phyloP scores from a whole-genome alignment of 2,113 vertebrate genomes.

The Cynoglossus semilaevis region DNA sequence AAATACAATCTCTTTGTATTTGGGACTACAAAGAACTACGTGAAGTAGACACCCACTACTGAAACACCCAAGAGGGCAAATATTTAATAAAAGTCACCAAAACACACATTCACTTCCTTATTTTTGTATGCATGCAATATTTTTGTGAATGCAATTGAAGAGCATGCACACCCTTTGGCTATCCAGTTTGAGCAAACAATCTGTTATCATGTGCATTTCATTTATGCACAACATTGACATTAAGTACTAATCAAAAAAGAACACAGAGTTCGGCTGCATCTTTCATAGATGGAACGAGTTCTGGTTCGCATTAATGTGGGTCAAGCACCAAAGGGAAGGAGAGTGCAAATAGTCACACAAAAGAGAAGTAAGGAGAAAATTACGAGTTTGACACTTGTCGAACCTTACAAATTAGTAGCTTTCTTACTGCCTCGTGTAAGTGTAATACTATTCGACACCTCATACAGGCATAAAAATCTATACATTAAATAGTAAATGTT shows the following conservation, averaged over 20 bases:
- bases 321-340: slow-evolving; percentile 9
- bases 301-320: slow-evolving; percentile 6
- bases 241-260: background rate
- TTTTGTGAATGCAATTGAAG: background rate
- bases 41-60: background rate
- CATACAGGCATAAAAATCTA: no score
- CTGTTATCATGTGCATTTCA: slow-evolving; percentile 4
- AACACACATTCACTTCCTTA: slow-evolving; percentile 1
- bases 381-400: background rate
- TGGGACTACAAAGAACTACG: background rate
- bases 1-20: slow-evolving; percentile 20
- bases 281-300: background rate
- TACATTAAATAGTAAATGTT: no score
- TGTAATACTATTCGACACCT: no score
- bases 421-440: no score
- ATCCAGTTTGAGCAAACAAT: background rate
- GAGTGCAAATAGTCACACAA: slow-evolving; percentile 9
- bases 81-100: background rate
- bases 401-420: background rate
- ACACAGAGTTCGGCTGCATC: slow-evolving; percentile 4
- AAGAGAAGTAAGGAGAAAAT: background rate
- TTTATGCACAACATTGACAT: background rate
- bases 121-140: slow-evolving; percentile 5
- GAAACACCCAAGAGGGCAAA: background rate
- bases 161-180: background rate